Evolutionary conservation across 2,888 invertebrate species (phyloP).

Genomic region (Xestia xanthographa): DNA sequence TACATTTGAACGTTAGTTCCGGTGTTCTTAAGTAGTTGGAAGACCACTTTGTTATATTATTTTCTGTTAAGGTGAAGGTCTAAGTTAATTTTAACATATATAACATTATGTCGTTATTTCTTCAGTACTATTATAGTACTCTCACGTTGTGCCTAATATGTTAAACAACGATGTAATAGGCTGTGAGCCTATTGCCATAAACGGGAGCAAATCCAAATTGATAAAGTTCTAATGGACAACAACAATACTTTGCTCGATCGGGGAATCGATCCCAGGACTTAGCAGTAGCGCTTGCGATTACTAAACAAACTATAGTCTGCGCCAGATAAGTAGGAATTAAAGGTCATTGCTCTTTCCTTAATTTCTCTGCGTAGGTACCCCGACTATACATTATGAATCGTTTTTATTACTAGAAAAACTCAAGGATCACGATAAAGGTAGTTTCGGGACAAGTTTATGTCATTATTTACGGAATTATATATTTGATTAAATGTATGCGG

Average conservation of each 20-base stretch:
- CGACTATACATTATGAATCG: too few relatives aligned
- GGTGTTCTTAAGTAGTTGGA: slow-evolving; percentile 6
- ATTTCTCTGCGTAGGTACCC: too few relatives aligned
- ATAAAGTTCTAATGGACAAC: neutral
- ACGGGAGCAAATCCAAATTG: neutral
- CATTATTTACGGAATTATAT: too few relatives aligned
- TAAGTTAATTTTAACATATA: neutral
- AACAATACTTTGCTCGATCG: neutral
- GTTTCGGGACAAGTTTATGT: too few relatives aligned
- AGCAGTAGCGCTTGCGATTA: neutral
- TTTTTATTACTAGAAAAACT: too few relatives aligned
- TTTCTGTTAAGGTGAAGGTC: neutral
- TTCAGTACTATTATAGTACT: neutral
- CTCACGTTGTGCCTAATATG: neutral
- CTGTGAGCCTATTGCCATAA: neutral
- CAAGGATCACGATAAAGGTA: too few relatives aligned
- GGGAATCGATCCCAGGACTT: too few relatives aligned
- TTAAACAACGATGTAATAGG: neutral
- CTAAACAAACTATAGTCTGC: neutral
- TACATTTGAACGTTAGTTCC: slow-evolving; percentile 27
- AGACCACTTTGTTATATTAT: neutral
- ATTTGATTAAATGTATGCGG: too few relatives aligned
- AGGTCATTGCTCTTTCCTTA: too few relatives aligned
- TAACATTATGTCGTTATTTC: neutral
- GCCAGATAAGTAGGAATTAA: too few relatives aligned